Evolutionary conservation across 2,797 vertebrate species (phyloP).

Genomic region (Gephyroberyx darwinii): DNA sequence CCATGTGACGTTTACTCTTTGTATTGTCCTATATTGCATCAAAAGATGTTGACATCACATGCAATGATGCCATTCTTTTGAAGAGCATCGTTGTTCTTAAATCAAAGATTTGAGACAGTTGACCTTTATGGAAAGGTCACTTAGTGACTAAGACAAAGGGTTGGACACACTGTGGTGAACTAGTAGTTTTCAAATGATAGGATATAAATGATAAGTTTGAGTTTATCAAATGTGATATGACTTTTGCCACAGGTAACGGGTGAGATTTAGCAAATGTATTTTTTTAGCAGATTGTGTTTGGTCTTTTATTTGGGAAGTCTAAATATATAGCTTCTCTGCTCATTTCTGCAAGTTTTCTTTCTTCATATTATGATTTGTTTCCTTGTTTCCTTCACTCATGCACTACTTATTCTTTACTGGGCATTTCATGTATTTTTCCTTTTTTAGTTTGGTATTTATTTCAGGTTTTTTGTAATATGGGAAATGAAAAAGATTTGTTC

Average conservation of each 20-base stretch:
- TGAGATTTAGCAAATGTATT: slow-evolving; percentile 63
- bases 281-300: slow-evolving; percentile 15
- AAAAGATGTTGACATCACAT: slow-evolving; percentile 55
- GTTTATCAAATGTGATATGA: slow-evolving; percentile 55
- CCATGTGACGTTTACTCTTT: slow-evolving; percentile 55
- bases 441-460: slow-evolving; percentile 50
- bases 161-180: slow-evolving; percentile 66
- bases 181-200: slow-evolving; percentile 56
- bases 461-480: slow-evolving; percentile 49
- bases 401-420: slow-evolving; percentile 58
- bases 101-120: slow-evolving; percentile 39
- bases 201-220: slow-evolving; percentile 42
- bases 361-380: slow-evolving; percentile 40
- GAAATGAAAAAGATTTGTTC: slow-evolving; percentile 15
- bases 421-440: slow-evolving; percentile 41
- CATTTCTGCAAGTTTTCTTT: slow-evolving; percentile 56
- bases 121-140: slow-evolving; percentile 45
- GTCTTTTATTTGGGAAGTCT: slow-evolving; percentile 53
- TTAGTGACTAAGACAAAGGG: slow-evolving; percentile 47
- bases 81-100: slow-evolving; percentile 50
- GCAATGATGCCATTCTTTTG: slow-evolving; percentile 43
- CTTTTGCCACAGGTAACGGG: slow-evolving; percentile 60
- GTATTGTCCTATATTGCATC: slow-evolving; percentile 58
- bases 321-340: slow-evolving; percentile 65
- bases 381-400: slow-evolving; percentile 43